A percentile compares a stretch with the other conserved stretches of the same genome.
Evolutionary conservation across 35 echinoderm and acorn worm species (phyloP).

Genomic region (Anneissia japonica): DNA sequence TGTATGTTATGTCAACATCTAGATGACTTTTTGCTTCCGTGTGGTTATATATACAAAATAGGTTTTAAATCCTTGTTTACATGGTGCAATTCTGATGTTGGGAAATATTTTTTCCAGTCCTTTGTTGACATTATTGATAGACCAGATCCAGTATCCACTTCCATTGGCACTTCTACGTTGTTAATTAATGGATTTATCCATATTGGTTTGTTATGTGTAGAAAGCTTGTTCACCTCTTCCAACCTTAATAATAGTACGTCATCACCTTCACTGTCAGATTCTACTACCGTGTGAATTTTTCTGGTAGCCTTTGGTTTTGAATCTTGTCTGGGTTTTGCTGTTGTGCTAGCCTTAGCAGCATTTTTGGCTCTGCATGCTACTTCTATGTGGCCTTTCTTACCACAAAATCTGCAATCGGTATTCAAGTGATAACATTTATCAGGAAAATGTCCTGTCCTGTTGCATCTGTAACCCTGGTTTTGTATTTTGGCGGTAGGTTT

Average conservation of each 20-base stretch:
- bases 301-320: background rate
- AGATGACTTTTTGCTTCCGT: background rate
- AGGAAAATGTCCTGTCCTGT: constrained; percentile 1
- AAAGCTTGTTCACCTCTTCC: too few species aligned
- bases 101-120: background rate
- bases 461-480: constrained; percentile 3
- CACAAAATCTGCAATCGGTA: too few species aligned
- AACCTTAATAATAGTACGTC: too few species aligned
- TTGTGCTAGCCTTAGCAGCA: background rate
- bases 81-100: background rate
- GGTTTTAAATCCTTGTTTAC: background rate
- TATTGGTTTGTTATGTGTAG: constrained; percentile 15
- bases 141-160: constrained; percentile 19
- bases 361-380: too few species aligned
- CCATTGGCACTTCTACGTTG: constrained; percentile 1
- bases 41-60: background rate
- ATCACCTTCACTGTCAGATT: constrained; percentile 2
- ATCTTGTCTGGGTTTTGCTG: constrained; percentile 13
- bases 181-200: constrained; percentile 7
- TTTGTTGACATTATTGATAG: background rate
- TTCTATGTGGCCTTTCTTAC: too few species aligned
- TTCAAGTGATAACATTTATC: background rate
- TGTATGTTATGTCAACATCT: background rate
- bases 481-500: too few species aligned
- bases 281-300: background rate